A percentile compares a stretch with the other conserved stretches of the same genome.
phyloP scores from a whole-genome alignment of 2,797 vertebrate genomes.

The Columba guinea region DNA sequence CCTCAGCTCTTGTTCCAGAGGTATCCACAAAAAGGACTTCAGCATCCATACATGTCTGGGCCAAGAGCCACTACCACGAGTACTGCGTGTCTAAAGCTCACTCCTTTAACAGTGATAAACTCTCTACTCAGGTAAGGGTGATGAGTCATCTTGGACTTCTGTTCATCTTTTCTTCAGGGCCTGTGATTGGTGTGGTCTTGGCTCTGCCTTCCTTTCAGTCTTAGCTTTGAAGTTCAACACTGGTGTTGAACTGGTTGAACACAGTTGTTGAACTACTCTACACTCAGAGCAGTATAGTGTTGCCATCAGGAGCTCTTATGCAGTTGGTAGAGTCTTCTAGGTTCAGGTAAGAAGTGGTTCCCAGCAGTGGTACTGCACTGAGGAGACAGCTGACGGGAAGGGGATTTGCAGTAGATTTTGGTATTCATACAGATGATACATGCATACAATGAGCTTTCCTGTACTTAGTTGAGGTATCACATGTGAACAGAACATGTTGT shows the following conservation, averaged over 20 bases:
- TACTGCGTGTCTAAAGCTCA: not conserved
- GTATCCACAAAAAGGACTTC: not conserved
- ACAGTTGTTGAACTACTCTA: not conserved
- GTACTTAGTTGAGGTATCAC: not conserved
- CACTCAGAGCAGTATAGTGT: not conserved
- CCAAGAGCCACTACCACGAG: not conserved
- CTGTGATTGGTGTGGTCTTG: not conserved
- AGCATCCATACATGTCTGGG: not conserved
- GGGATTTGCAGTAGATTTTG: not conserved
- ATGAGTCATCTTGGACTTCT: not conserved
- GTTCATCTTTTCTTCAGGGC: not conserved
- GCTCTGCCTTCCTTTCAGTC: not conserved
- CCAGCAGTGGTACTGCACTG: not conserved
- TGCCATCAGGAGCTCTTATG: not conserved
- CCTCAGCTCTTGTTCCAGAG: not conserved
- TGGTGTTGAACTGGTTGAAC: not conserved
- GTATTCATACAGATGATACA: not conserved
- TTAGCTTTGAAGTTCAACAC: not conserved
- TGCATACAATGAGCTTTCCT: not conserved
- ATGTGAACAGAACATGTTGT: not conserved
- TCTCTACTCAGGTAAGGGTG: not conserved
- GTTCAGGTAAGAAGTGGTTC: not conserved
- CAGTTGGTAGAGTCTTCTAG: not conserved
- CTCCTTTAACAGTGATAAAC: not conserved
- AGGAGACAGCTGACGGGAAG: not conserved